phyloP scores from a whole-genome alignment of 2,888 invertebrate species.

The Lochmaea capreae region DNA sequence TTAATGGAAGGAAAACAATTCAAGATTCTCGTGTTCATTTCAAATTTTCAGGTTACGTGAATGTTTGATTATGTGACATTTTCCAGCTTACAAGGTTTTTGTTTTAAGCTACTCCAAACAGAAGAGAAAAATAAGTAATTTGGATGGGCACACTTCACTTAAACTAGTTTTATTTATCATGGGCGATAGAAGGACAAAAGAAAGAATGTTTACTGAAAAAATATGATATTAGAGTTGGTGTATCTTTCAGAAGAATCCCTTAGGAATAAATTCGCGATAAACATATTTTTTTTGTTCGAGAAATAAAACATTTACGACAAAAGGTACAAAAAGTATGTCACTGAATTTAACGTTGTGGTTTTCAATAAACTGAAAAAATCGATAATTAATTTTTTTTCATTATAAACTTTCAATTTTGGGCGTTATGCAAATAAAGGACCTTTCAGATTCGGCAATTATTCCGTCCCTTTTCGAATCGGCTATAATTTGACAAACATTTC shows the following conservation, averaged over 20 bases:
- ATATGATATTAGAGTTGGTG: too few relatives aligned
- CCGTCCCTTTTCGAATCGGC: slow-evolving; percentile 20
- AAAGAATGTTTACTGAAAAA: too few relatives aligned
- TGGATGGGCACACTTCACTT: too few relatives aligned
- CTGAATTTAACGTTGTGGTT: too few relatives aligned
- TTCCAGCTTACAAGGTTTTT: not conserved
- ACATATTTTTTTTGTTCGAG: too few relatives aligned
- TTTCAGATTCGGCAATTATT: slow-evolving; percentile 36
- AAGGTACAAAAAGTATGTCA: not conserved
- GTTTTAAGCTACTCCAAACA: not conserved
- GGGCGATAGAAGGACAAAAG: too few relatives aligned
- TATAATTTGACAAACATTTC: slow-evolving; percentile 28
- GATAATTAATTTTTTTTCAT: not conserved
- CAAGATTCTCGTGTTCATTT: not conserved
- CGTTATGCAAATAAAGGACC: slow-evolving; percentile 38
- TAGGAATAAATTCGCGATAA: too few relatives aligned
- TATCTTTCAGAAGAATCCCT: too few relatives aligned
- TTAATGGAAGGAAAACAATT: slow-evolving; percentile 2
- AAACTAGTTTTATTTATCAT: too few relatives aligned
- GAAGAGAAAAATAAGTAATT: not conserved
- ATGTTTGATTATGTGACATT: not conserved
- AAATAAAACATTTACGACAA: not conserved
- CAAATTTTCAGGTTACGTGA: slow-evolving; percentile 1
- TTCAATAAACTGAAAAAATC: too few relatives aligned
- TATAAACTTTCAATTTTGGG: slow-evolving; percentile 9